Conservation (phyloP, 2,888 invertebrate genomes). For the Ormyrus labotus region DNA sequence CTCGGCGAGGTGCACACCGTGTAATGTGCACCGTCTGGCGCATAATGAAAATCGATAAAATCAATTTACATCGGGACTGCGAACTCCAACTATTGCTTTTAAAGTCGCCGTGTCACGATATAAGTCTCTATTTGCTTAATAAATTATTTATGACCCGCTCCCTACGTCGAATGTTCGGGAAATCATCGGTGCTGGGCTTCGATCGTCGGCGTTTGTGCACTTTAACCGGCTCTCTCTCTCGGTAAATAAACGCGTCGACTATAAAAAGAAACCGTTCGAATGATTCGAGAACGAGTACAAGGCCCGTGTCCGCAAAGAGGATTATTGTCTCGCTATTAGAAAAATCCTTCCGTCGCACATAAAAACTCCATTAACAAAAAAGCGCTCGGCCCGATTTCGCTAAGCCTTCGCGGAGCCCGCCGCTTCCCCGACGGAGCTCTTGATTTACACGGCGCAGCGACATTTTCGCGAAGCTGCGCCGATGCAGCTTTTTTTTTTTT, state of each 20-base stretch:
- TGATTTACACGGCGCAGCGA: background rate
- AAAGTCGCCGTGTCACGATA: constrained; percentile 27
- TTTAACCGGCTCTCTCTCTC: too few species aligned
- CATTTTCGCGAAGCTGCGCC: constrained; percentile 20
- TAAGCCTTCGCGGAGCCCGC: background rate
- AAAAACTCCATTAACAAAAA: constrained; percentile 43
- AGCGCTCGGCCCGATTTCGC: background rate
- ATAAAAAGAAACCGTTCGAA: too few species aligned
- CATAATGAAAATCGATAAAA: constrained; percentile 44
- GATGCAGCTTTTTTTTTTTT: constrained; percentile 6
- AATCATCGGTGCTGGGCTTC: too few species aligned
- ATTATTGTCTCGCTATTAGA: too few species aligned
- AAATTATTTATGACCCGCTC: constrained; percentile 26
- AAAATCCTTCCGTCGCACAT: background rate
- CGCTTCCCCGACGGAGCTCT: background rate
- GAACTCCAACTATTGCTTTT: constrained; percentile 8
- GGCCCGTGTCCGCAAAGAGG: too few species aligned
- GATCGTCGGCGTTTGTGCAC: too few species aligned
- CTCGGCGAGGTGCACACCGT: background rate
- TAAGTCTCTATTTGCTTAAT: constrained; percentile 29
- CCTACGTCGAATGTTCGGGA: too few species aligned
- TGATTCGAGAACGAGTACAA: too few species aligned
- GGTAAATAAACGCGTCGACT: too few species aligned
- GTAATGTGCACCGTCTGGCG: constrained; percentile 3
- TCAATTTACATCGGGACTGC: constrained; percentile 21